A percentile compares a stretch with the other conserved stretches of the same genome.
These are phyloP conservation scores for Porphyrio hochstetteri DNA, from an alignment of 2,113 vertebrate species.

Conservation along the genomic window DNA sequence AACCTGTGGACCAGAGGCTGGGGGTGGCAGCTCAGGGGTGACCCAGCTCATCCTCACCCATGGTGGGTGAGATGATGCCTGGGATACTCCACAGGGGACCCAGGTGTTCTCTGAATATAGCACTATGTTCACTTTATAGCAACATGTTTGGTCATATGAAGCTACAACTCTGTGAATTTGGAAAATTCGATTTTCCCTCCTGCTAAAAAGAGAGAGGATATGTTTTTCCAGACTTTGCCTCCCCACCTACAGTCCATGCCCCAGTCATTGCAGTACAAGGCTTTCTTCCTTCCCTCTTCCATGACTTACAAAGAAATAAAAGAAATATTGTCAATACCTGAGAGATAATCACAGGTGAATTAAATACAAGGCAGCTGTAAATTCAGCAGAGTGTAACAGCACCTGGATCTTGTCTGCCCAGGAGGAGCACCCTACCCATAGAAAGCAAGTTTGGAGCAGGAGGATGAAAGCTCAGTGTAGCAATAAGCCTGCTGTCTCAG, in stretches of 20 bases:
- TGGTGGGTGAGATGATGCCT: not conserved
- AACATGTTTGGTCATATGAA: not conserved
- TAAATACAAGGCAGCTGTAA: not conserved
- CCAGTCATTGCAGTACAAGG: not conserved
- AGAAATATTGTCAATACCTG: not conserved
- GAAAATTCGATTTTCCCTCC: not conserved
- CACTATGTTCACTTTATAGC: no score
- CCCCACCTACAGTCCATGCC: not conserved
- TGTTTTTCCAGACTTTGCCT: not conserved
- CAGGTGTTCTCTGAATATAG: not conserved
- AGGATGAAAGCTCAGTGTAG: not conserved
- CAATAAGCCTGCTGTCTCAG: not conserved
- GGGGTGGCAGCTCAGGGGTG: not conserved
- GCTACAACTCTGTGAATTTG: not conserved
- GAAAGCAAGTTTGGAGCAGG: not conserved
- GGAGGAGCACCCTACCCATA: not conserved
- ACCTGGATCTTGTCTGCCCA: not conserved
- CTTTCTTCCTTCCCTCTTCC: not conserved
- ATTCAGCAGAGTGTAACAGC: accelerated
- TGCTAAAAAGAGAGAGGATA: not conserved
- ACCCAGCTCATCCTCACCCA: not conserved
- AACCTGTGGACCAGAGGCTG: not conserved
- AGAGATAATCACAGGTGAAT: not conserved
- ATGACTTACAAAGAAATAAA: not conserved
- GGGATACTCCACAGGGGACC: not conserved